A percentile compares a stretch with the other conserved stretches of the same genome.
Evolutionary conservation across 2,888 invertebrate species (phyloP).

Genomic region (Spisula subtruncata): DNA sequence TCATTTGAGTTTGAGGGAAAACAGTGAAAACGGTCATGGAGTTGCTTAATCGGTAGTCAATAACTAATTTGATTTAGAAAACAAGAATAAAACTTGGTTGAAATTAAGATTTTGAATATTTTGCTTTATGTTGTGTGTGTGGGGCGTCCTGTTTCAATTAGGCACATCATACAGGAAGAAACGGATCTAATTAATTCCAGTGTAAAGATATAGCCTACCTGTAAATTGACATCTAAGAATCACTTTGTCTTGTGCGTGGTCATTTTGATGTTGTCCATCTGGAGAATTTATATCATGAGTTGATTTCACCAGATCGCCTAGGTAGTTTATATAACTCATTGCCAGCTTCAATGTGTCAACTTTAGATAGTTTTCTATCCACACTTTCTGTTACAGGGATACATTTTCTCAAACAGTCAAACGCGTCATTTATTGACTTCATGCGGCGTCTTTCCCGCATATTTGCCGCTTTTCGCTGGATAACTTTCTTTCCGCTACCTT

Average conservation of each 20-base stretch:
- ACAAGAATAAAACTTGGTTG: too few species aligned
- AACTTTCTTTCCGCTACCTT: slow-evolving; percentile 90
- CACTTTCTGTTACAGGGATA: slow-evolving; percentile 92
- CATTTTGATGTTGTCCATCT: slow-evolving; percentile 88
- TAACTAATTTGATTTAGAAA: too few species aligned
- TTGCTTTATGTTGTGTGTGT: too few species aligned
- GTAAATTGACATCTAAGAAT: slow-evolving; percentile 90
- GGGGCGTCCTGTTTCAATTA: too few species aligned
- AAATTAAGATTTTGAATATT: too few species aligned
- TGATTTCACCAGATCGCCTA: slow-evolving; percentile 93
- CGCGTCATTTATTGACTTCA: slow-evolving; percentile 99
- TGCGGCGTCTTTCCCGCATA: slow-evolving; percentile 95
- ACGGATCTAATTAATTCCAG: too few species aligned
- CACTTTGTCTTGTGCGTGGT: slow-evolving; percentile 92
- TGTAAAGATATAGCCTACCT: slow-evolving; percentile 76
- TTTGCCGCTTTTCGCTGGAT: slow-evolving; percentile 98
- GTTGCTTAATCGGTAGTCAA: too few species aligned
- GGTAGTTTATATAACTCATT: slow-evolving; percentile 97
- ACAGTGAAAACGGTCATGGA: too few species aligned
- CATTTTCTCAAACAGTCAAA: slow-evolving; percentile 97
- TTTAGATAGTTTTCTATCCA: slow-evolving; percentile 97
- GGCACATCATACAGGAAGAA: too few species aligned
- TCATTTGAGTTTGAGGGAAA: too few species aligned
- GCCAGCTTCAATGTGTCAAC: slow-evolving; percentile 97
- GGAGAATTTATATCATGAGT: slow-evolving; percentile 88